Percentiles rank a stretch among this genome's conserved stretches.
phyloP scores from a whole-genome alignment of 2,113 vertebrate genomes.

The Mandrillus leucophaeus region DNA sequence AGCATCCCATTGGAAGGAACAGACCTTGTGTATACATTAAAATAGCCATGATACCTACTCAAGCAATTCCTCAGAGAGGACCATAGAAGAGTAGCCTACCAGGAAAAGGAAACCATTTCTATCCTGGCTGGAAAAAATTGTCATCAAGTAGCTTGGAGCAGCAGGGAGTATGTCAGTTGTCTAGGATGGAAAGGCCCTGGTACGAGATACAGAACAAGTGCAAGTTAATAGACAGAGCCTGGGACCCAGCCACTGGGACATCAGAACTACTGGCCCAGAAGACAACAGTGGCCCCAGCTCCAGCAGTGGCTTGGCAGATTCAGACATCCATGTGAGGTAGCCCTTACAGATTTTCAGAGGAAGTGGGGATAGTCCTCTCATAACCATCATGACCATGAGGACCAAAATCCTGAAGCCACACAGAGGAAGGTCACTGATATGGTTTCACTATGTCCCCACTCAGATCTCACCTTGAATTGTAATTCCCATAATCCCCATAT shows the following conservation, averaged over 20 bases:
- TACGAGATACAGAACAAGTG: neutral
- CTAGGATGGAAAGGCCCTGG: neutral
- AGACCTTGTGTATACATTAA: neutral
- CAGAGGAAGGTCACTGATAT: neutral
- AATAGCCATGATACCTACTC: neutral
- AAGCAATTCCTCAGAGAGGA: neutral
- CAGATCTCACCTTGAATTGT: too few relatives aligned
- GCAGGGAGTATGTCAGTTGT: neutral
- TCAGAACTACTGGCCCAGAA: neutral
- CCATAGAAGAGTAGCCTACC: neutral
- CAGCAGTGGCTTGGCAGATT: neutral
- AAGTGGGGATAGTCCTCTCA: fast-evolving
- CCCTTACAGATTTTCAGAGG: neutral
- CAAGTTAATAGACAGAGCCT: neutral
- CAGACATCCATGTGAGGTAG: neutral
- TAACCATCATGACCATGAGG: neutral
- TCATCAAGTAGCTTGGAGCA: neutral
- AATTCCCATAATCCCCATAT: too few relatives aligned
- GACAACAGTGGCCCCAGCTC: neutral
- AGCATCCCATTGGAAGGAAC: neutral
- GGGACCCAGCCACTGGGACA: neutral
- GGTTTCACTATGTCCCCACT: too few relatives aligned
- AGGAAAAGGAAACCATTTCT: neutral
- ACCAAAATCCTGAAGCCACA: neutral
- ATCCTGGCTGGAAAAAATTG: neutral